These are phyloP conservation scores for Parazoanthus atlanticus DNA, from an alignment of 92 coral and sea anemone genomes.

Conservation along the genomic window DNA sequence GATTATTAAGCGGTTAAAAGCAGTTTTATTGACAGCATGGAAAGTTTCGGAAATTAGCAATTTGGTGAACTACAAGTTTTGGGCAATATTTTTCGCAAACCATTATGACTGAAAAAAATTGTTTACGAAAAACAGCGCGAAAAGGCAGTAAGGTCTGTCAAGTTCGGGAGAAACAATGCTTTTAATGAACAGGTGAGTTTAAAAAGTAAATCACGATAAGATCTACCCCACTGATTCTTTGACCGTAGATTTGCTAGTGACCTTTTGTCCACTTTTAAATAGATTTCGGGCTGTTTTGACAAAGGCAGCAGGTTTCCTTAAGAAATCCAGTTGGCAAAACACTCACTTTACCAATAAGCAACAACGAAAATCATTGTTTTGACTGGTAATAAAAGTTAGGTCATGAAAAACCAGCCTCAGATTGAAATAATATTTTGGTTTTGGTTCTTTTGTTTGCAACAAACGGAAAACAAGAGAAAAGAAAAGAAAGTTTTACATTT, in stretches of 20 bases:
- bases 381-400: slow-evolving; percentile 34
- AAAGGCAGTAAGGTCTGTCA: neutral
- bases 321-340: neutral
- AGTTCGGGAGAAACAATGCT: neutral
- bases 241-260: neutral
- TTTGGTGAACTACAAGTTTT: too few species aligned
- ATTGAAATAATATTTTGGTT: slow-evolving; percentile 24
- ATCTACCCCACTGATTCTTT: neutral
- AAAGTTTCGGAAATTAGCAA: neutral
- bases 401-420: slow-evolving; percentile 18
- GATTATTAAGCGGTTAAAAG: neutral
- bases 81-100: neutral
- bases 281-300: slow-evolving; percentile 13
- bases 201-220: neutral
- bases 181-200: neutral
- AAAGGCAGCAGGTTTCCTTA: slow-evolving; percentile 12
- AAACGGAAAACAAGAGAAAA: neutral
- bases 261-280: neutral
- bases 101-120: neutral
- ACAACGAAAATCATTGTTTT: slow-evolving; percentile 19
- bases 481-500: neutral
- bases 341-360: slow-evolving; percentile 34
- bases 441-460: slow-evolving; percentile 12
- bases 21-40: neutral
- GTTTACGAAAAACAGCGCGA: neutral